Evolutionary conservation across 2,113 vertebrate species (phyloP).

Genomic region (Xiphophorus couchianus): DNA sequence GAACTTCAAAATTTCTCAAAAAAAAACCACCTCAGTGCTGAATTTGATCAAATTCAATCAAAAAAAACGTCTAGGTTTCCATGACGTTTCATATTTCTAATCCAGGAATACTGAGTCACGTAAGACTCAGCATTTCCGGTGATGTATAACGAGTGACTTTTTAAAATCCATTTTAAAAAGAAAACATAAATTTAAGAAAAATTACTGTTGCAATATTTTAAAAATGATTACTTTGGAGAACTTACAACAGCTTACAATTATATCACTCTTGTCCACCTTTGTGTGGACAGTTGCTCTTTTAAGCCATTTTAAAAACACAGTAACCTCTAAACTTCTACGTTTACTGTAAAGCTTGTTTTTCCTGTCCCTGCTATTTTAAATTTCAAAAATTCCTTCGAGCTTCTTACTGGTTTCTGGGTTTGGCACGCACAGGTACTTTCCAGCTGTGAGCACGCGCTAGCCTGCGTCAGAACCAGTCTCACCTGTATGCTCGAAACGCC

Average conservation of each 20-base stretch:
- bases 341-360: neutral
- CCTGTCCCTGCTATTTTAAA: neutral
- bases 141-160: too few species aligned
- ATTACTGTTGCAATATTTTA: too few species aligned
- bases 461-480: neutral
- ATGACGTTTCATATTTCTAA: neutral
- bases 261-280: too few species aligned
- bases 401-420: neutral
- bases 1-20: too few species aligned
- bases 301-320: neutral
- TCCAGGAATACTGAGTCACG: neutral
- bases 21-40: neutral
- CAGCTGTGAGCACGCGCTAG: neutral
- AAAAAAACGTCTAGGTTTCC: neutral
- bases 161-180: too few species aligned
- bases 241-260: too few species aligned
- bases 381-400: neutral
- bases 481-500: constrained; percentile 18
- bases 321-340: neutral
- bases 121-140: too few species aligned
- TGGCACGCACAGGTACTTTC: neutral
- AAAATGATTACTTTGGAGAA: too few species aligned
- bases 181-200: too few species aligned
- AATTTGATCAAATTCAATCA: neutral
- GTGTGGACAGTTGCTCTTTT: neutral